Evolutionary conservation across 2,113 vertebrate genomes (phyloP), one percentile per base, ranked within the genome.

Genomic region (Eudyptes chrysolophus): DNA sequence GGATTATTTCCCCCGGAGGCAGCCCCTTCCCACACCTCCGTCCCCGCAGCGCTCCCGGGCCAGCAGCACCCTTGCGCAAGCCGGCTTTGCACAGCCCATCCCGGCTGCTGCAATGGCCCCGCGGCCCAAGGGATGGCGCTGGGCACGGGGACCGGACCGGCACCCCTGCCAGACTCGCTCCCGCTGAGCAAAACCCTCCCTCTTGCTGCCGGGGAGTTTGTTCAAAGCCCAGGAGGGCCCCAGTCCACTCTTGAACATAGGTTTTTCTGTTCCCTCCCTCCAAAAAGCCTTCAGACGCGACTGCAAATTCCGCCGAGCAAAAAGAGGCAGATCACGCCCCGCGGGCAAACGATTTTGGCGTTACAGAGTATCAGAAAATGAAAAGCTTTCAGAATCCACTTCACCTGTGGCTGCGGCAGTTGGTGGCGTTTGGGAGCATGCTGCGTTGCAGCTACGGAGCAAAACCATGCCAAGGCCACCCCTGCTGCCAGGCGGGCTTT

Each of bases 241-340:
- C 66, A 2, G 16, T 16, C 34, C 51, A 0, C 89, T 32, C 76
- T 11, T 1, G 27, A 69, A 44, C 30, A 6, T 0, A 4, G 36
- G 3, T 65, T 89, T 87, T 79, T 10, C 69, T 17, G 30, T 81
- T 61, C 10, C 16, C 16, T 78, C 87, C 48, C 72, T 82, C 74
- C 81, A 40, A 72, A 92, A 75, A 75, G 26, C 69, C 69, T 42
- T 32, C 64, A 36, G 21, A 10, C 3, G 68, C 38, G 2, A 54
- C 34, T 2, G 66, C 46, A 44, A 10, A 38, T 13, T 21, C 38
- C 42, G 36, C 44, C 24, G 58, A 55, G 66, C 7, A 10, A 32
- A 20, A 17, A 27, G 90, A 16, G 51, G 64, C 55, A 22, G 70
- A 8, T 92, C 65, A 1, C 57, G 15, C 25, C 52, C 57, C 17